phyloP scores from a whole-genome alignment of 2,797 vertebrate species.

The Leucoraja ocellata region DNA sequence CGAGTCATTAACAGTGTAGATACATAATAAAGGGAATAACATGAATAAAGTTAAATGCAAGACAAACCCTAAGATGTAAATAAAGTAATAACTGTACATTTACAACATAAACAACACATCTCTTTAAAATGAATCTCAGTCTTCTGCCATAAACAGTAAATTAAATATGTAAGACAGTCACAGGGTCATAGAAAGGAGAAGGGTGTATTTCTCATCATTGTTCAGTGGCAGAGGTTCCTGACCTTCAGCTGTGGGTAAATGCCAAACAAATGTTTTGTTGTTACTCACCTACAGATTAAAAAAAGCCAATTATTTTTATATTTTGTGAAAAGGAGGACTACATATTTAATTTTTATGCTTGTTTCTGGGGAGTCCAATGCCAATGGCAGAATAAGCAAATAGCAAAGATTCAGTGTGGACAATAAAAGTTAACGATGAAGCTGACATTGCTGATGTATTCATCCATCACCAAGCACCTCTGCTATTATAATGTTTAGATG shows the following conservation, averaged over 20 bases:
- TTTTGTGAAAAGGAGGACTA: background rate
- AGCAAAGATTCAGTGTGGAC: background rate
- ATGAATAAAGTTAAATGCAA: too few relatives aligned
- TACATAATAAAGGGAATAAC: too few relatives aligned
- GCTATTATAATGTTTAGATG: background rate
- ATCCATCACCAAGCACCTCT: background rate
- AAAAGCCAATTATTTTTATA: background rate
- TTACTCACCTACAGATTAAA: background rate
- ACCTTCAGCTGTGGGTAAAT: background rate
- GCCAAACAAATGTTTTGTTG: background rate
- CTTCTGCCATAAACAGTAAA: background rate
- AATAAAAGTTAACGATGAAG: conserved; percentile 12
- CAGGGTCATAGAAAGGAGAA: background rate
- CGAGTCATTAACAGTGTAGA: too few relatives aligned
- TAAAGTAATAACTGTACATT: background rate
- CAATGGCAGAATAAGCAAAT: background rate
- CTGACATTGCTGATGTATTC: background rate
- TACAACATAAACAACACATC: background rate
- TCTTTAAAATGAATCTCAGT: background rate
- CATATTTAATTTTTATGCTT: background rate
- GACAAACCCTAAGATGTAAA: background rate
- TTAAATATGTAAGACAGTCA: background rate
- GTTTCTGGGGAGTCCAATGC: background rate
- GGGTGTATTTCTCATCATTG: background rate
- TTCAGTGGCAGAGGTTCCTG: background rate